Percentiles rank a stretch among this genome's conserved stretches.
Evolutionary conservation across 2,113 vertebrate species (phyloP).

Genomic region (Clarias gariepinus): DNA sequence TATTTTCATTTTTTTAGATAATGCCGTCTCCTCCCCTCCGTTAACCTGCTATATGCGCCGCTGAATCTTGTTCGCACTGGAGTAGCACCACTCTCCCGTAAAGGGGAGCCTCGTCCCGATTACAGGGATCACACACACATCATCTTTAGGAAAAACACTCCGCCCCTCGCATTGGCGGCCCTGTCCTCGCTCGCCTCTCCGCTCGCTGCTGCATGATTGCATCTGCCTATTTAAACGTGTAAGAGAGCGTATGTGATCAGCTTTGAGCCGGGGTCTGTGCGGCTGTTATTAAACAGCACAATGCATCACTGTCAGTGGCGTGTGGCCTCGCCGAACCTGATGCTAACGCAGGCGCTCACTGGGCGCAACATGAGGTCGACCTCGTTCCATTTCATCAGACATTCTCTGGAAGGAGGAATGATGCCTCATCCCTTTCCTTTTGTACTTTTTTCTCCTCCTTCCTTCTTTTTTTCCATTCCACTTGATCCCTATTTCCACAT

Average conservation of each 20-base stretch:
- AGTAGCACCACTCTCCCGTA: conserved; percentile 9
- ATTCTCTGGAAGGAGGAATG: conserved; percentile 68
- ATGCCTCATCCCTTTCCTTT: conserved; percentile 61
- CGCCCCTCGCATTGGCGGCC: conserved; percentile 39
- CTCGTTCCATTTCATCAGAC: conserved; percentile 78
- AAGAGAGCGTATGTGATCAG: conserved; percentile 64
- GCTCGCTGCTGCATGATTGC: conserved; percentile 44
- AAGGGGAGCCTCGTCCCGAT: conserved; percentile 25
- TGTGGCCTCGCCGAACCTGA: conserved; percentile 39
- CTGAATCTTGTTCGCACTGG: conserved; percentile 14
- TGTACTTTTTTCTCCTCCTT: conserved; percentile 24
- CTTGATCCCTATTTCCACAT: conserved; percentile 28
- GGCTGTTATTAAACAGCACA: conserved; percentile 78
- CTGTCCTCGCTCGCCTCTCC: conserved; percentile 54
- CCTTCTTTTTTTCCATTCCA: conserved; percentile 11
- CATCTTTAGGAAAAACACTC: conserved; percentile 59
- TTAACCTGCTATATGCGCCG: conserved; percentile 31
- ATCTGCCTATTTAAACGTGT: conserved; percentile 52
- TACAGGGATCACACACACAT: conserved; percentile 41
- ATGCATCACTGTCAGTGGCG: conserved; percentile 77
- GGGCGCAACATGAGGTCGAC: conserved; percentile 72
- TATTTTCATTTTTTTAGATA: conserved; percentile 29
- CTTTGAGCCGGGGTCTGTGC: conserved; percentile 70
- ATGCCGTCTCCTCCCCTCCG: conserved; percentile 34
- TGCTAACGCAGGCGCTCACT: conserved; percentile 32